phyloP scores from a whole-genome alignment of 2,888 invertebrate genomes.

The Drepanosiphum platanoidis region DNA sequence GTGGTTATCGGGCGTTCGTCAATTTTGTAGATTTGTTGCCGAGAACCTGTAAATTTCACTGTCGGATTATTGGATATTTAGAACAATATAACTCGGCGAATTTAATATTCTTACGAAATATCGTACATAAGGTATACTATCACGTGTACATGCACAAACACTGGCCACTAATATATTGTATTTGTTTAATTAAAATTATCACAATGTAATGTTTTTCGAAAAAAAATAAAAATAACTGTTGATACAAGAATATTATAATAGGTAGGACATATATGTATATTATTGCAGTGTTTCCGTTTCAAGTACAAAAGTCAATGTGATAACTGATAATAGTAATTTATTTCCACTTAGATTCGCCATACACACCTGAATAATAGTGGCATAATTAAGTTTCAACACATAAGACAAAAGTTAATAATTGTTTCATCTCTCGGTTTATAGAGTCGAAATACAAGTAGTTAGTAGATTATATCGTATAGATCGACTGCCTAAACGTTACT shows the following conservation, averaged over 20 bases:
- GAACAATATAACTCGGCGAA: neutral
- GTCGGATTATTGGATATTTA: neutral
- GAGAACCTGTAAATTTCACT: neutral
- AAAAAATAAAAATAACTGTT: neutral
- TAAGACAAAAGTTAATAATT: neutral
- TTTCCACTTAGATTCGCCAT: neutral
- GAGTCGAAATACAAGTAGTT: neutral
- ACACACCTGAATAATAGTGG: neutral
- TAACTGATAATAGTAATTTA: neutral
- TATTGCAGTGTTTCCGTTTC: neutral
- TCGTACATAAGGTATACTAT: neutral
- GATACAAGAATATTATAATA: neutral
- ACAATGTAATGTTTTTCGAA: neutral
- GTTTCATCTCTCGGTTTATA: neutral
- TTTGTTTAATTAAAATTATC: neutral
- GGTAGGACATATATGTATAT: neutral
- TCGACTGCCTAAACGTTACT: neutral
- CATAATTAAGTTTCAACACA: neutral
- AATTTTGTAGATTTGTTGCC: neutral
- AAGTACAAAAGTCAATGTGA: conserved; percentile 34
- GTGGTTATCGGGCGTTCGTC: neutral
- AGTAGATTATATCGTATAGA: too few relatives aligned
- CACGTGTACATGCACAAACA: neutral
- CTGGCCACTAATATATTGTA: neutral
- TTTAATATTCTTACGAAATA: neutral